These are phyloP conservation scores for Oreotrochilus melanogaster DNA, from an alignment of 2,113 vertebrate species.

Conservation along the genomic window DNA sequence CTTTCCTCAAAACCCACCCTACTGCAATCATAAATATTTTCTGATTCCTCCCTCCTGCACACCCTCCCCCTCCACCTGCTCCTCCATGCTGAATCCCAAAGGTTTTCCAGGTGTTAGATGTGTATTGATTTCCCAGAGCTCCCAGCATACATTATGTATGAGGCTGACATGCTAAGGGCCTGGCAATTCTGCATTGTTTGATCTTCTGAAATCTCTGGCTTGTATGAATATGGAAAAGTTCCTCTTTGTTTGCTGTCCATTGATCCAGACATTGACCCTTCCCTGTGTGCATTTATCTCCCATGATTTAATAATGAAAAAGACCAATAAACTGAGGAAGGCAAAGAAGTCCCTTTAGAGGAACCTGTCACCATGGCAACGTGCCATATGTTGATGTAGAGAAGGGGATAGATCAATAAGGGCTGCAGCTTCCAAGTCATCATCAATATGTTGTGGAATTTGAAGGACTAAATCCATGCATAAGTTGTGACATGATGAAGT, in stretches of 20 bases:
- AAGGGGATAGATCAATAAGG: conserved; percentile 19
- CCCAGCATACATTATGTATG: conserved; percentile 33
- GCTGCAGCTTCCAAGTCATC: conserved; percentile 30
- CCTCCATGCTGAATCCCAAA: not conserved
- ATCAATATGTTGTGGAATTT: not conserved
- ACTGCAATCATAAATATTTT: not conserved
- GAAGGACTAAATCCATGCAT: not conserved
- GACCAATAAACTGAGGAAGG: not conserved
- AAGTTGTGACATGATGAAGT: conserved; percentile 1
- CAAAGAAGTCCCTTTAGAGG: conserved; percentile 38
- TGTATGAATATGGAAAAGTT: conserved; percentile 63
- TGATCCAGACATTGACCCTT: conserved; percentile 43
- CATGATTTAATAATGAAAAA: conserved; percentile 60
- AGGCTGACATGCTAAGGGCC: not conserved
- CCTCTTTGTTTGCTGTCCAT: conserved; percentile 49
- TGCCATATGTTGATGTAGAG: not conserved
- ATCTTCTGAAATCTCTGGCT: conserved; percentile 37
- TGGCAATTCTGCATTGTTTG: conserved; percentile 18
- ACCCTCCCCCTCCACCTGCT: not conserved
- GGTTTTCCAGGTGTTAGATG: not conserved
- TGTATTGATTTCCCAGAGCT: not conserved
- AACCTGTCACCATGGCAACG: conserved; percentile 31
- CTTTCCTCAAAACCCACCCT: not conserved
- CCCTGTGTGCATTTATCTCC: conserved; percentile 9
- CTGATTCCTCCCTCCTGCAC: not conserved